Evolutionary conservation across 30 jellyfish, hydroid and myxozoan species (phyloP), one percentile per base, ranked within the genome.

Genomic region (Pelagia noctiluca): DNA sequence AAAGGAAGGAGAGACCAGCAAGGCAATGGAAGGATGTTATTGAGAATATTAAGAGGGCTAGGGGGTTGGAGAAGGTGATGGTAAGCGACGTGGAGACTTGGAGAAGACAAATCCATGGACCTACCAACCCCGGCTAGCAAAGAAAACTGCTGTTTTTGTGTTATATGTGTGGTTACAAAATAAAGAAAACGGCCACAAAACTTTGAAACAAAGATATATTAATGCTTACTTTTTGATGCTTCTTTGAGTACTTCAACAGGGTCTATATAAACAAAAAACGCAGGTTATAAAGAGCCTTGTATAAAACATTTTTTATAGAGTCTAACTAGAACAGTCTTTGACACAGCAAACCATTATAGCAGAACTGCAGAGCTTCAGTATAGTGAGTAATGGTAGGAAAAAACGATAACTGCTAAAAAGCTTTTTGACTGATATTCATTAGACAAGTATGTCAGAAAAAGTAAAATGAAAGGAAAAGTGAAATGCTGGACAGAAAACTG

Each of bases 231-330:
- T 74, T 92, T 85, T 0, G 98, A 89, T 29, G 98, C 94, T 46
- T 86, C 83, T 71, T 80, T 86, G 64, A 92, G 81, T 52, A 92
- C 98, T 60, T 92, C 98, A 13, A 92, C 91, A 2, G 98, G 98
- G 81, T 92, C 98, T 92, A 61, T 3, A 72, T 71, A 34, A 30
- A 72, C 50, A 29, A 68, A 54, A 33, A 30, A 60, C 8, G 16
- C n/a, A 33, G n/a, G 11, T 5, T 11, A 8, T 33, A 35, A 31
- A 16, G 16, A 29, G 12, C 78, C 10, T 32, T 47, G 35, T 75
- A 8, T 50, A 50, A 73, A 19, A 11, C 8, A 30, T 23, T 66
- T 28, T 66, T 30, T 23, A 4, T 30, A 23, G 7, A 66, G n/a
- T n/a, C n/a, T 4, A 66, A 24, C 12, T 23, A 30, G 79, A 33